Percentiles rank a stretch among this genome's conserved stretches.
These are phyloP conservation scores for Vombatus ursinus DNA, from an alignment of 2,113 vertebrate species.

Conservation along the genomic window DNA sequence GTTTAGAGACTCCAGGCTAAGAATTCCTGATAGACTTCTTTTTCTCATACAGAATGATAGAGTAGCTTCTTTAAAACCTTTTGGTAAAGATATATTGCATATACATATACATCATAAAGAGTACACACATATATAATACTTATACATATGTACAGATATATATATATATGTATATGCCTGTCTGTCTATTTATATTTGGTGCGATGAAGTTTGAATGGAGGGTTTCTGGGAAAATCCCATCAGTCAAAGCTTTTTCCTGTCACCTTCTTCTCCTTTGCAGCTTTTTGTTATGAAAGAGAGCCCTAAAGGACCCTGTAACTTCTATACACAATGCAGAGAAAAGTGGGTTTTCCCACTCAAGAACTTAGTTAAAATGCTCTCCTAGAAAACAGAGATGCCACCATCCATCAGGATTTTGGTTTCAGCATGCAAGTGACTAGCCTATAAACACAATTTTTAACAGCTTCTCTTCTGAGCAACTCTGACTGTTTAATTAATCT, in stretches of 20 bases:
- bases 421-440: conserved; percentile 72
- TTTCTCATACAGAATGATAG: conserved; percentile 26
- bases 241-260: conserved; percentile 53
- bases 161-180: too few species aligned
- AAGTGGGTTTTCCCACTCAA: conserved; percentile 15
- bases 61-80: conserved; percentile 17
- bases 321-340: neutral
- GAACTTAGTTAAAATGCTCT: conserved; percentile 52
- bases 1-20: neutral
- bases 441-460: conserved; percentile 83
- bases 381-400: conserved; percentile 73
- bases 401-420: conserved; percentile 72
- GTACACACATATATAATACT: neutral
- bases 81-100: neutral
- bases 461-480: conserved; percentile 85
- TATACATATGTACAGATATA: too few species aligned
- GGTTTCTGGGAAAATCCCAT: conserved; percentile 44
- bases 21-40: neutral
- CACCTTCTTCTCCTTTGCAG: conserved; percentile 52
- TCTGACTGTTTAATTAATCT: conserved; percentile 88
- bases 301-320: neutral
- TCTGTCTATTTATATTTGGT: neutral
- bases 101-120: neutral
- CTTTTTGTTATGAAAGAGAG: conserved; percentile 61
- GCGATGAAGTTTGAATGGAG: conserved; percentile 11